Evolutionary conservation across 2,797 vertebrate species (phyloP).

Genomic region (Sebastes hubbsi): DNA sequence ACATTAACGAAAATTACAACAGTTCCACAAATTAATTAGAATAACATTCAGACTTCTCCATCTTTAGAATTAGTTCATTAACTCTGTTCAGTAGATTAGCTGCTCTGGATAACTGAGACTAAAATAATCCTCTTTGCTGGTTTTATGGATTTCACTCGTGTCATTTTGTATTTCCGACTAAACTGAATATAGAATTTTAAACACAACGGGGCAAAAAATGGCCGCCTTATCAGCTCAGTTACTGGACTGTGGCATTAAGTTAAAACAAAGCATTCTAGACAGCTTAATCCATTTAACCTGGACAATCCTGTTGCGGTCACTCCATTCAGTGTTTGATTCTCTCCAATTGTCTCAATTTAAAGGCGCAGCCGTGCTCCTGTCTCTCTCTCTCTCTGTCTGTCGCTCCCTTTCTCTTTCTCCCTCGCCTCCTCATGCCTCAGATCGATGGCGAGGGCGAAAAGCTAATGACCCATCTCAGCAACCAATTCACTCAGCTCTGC

Average conservation of each 20-base stretch:
- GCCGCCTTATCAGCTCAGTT: constrained; percentile 49
- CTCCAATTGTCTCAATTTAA: constrained; percentile 69
- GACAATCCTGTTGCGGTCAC: constrained; percentile 64
- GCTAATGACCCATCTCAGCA: constrained; percentile 81
- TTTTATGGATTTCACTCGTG: constrained; percentile 37
- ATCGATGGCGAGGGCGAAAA: constrained; percentile 79
- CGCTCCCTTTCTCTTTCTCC: constrained; percentile 7
- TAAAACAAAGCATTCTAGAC: constrained; percentile 77
- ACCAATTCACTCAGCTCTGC: constrained; percentile 80
- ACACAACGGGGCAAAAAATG: constrained; percentile 48
- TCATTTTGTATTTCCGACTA: constrained; percentile 34
- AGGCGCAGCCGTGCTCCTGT: constrained; percentile 37
- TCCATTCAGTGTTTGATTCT: constrained; percentile 69
- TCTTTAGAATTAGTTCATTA: constrained; percentile 24
- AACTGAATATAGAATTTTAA: neutral
- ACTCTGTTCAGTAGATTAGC: constrained; percentile 41
- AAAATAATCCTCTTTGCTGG: constrained; percentile 53
- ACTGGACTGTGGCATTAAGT: constrained; percentile 68
- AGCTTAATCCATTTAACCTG: constrained; percentile 76
- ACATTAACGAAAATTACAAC: constrained; percentile 2
- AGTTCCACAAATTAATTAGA: constrained; percentile 37
- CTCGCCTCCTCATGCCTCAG: constrained; percentile 60
- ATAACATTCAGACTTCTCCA: constrained; percentile 14
- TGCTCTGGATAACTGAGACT: constrained; percentile 27
- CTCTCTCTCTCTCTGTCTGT: constrained; percentile 29